Conservation (phyloP, 2,888 invertebrate genomes). For the Furcula furcula region DNA sequence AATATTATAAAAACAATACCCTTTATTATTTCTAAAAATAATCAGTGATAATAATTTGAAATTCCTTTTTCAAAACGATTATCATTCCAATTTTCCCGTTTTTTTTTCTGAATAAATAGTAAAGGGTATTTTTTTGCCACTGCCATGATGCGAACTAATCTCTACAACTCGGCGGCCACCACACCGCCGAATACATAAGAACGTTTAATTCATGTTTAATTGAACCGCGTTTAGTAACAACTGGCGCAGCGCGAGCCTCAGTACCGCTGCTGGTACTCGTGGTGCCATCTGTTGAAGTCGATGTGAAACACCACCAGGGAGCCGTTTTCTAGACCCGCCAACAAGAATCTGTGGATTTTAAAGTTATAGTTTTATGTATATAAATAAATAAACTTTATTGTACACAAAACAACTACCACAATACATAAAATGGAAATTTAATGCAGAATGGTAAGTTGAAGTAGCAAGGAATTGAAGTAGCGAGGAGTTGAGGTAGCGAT, state of each 20-base stretch:
- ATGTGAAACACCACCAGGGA: constrained; percentile 99
- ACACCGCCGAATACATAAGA: too few relatives aligned
- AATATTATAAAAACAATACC: constrained; percentile 15
- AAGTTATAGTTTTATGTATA: too few relatives aligned
- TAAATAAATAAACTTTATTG: too few relatives aligned
- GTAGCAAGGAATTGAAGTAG: too few relatives aligned
- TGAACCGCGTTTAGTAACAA: constrained; percentile 26
- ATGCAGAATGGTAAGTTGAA: too few relatives aligned
- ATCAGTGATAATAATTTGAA: neutral
- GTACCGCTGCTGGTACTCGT: constrained; percentile 97
- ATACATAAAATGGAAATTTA: too few relatives aligned
- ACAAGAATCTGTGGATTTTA: constrained; percentile 93
- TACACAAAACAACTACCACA: too few relatives aligned
- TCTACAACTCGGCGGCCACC: neutral
- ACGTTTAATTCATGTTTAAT: neutral
- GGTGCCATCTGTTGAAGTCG: constrained; percentile 99
- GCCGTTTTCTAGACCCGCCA: constrained; percentile 98
- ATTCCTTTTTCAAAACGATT: too few relatives aligned
- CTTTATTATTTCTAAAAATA: constrained; percentile 15
- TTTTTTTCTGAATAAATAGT: constrained; percentile 10
- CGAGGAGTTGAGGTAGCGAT: too few relatives aligned
- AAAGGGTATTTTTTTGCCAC: constrained; percentile 17
- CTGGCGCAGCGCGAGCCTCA: constrained; percentile 62
- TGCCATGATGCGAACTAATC: neutral
- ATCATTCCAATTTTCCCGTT: neutral